Evolutionary conservation across 2,113 vertebrate genomes (phyloP), one percentile per base, ranked within the genome.

Genomic region (Tenrec ecaudatus): DNA sequence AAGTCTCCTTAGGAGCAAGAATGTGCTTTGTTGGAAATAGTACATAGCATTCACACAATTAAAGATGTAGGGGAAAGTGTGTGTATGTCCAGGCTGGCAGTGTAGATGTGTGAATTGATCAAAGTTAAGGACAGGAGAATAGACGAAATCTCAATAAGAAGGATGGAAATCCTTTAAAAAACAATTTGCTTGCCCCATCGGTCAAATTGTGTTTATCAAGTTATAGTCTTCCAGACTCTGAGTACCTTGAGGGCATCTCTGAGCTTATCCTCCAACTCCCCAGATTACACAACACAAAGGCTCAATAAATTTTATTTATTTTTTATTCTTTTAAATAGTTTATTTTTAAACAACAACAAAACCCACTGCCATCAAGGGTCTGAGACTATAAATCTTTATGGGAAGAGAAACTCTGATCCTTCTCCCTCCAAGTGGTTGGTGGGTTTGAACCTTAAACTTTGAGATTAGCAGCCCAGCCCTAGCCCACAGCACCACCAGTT

Each of bases 151-250:
- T 64, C 43, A 91, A 38, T 9, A 16, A 96, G 73, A 86, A 83
- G 43, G 57, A 60, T 60, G 47, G 53, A 93, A 93, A 92, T 82
- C n/a, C 81, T 80, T 93, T 69, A 92, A 62, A 95, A 95, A 90
- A 89, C 23, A 19, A 82, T 60, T 29, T 40, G 53, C 86, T 62
- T 78, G 64, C 40, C 47, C 75, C 27, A 23, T 62, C 68, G 22
- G 53, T 36, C 62, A 71, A 89, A 25, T 81, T 62, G 73, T 33
- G 17, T 81, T 88, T 75, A 64, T 64, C 40, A 79, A 58, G 38
- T 43, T 33, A 29, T 0, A 22, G 22, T 88, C 40, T 82, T 60
- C 83, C 64, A 58, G 80, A 86, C 58, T 23, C 17, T 57, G 57
- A 95, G 84, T 5, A 62, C 36, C 38, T 53, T 81, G 17, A 94